Evolutionary conservation across 2,797 vertebrate genomes (phyloP).

Genomic region (Heliangelus exortis): DNA sequence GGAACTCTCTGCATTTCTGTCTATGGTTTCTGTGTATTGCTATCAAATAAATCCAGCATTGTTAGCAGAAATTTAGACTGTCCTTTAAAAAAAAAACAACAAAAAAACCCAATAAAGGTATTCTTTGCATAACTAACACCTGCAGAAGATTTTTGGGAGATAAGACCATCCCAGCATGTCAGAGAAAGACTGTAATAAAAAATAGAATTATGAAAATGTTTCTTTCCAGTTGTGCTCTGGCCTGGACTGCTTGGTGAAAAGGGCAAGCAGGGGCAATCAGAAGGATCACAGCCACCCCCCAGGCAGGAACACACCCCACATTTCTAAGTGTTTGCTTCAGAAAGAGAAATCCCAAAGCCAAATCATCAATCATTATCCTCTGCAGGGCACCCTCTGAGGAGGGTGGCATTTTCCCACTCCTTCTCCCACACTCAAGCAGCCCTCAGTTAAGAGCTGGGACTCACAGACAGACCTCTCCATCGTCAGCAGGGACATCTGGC

Average conservation of each 20-base stretch:
- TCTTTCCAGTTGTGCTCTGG: not conserved
- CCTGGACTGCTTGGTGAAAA: not conserved
- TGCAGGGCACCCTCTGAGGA: not conserved
- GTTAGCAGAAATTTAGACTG: not conserved
- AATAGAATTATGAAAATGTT: not conserved
- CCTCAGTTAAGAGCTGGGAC: not conserved
- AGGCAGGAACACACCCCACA: not conserved
- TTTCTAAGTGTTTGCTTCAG: not conserved
- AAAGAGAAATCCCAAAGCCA: not conserved
- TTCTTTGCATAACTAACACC: not conserved
- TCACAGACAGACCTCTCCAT: fast-evolving
- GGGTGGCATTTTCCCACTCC: not conserved
- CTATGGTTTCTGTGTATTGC: not conserved
- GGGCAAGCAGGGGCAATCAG: not conserved
- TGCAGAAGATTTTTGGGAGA: not conserved
- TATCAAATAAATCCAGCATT: not conserved
- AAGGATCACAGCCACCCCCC: not conserved
- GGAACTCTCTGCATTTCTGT: not conserved
- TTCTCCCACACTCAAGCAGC: not conserved
- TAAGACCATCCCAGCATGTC: not conserved
- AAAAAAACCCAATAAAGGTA: not conserved
- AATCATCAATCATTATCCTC: fast-evolving
- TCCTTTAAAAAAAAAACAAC: not conserved
- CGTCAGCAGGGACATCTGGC: not conserved
- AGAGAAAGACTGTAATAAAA: not conserved